A percentile compares a stretch with the other conserved stretches of the same genome.
Evolutionary conservation across 2,113 vertebrate genomes (phyloP).

Genomic region (Dendropsophus ebraccatus): DNA sequence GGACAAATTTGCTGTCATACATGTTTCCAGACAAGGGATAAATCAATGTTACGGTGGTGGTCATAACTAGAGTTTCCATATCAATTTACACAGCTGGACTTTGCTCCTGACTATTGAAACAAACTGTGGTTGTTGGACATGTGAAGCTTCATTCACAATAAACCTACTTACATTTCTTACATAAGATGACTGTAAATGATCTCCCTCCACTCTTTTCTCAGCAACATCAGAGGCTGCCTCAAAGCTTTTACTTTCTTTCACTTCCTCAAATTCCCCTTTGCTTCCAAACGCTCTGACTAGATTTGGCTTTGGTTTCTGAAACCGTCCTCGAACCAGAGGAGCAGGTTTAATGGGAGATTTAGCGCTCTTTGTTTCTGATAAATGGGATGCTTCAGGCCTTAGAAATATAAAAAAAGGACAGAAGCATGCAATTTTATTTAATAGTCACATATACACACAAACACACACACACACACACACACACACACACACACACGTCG

Average conservation of each 20-base stretch:
- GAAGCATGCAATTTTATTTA: background rate
- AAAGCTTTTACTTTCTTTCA: background rate
- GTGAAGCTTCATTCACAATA: background rate
- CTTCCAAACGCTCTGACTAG: background rate
- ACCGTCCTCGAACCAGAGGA: background rate
- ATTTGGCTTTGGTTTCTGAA: slow-evolving; percentile 29
- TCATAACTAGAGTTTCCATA: background rate
- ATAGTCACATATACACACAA: background rate
- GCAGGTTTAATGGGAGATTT: background rate
- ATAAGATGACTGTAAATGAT: background rate
- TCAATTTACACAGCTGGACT: background rate
- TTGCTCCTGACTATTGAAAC: background rate
- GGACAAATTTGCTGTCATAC: too few species aligned
- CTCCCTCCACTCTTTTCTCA: background rate
- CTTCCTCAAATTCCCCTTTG: background rate
- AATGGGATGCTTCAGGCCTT: background rate
- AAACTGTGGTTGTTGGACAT: background rate
- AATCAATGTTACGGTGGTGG: too few species aligned
- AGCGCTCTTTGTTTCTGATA: background rate
- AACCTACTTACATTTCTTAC: background rate
- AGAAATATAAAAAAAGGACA: background rate
- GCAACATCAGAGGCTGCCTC: background rate
- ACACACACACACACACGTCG: background rate
- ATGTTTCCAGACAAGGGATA: too few species aligned
- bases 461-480: background rate